Percentiles rank a stretch among this genome's conserved stretches.
phyloP scores from a whole-genome alignment of 2,888 invertebrate species.

The Patella ulyssiponensis region DNA sequence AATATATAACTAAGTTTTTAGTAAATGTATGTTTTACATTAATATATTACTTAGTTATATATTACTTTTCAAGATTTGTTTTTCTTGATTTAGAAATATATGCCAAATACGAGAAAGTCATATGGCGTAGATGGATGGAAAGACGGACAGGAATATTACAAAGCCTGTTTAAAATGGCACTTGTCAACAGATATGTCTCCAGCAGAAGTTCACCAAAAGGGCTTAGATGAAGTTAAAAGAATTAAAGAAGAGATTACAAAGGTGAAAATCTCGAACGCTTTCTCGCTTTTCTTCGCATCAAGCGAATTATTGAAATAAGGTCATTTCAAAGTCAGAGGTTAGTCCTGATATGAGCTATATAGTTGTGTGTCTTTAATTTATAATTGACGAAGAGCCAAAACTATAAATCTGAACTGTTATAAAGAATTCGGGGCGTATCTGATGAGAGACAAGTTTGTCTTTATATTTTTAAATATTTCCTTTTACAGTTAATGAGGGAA shows the following conservation, averaged over 20 bases:
- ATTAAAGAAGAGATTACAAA: constrained; percentile 53
- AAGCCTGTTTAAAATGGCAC: constrained; percentile 63
- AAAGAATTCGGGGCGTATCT: no score
- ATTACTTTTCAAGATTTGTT: neutral
- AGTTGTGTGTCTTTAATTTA: no score
- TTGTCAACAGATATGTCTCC: constrained; percentile 58
- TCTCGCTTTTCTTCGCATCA: no score
- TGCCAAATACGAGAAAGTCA: constrained; percentile 49
- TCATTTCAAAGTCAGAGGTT: no score
- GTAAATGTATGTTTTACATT: neutral
- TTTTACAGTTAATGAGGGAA: constrained; percentile 15
- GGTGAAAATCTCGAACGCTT: constrained; percentile 29
- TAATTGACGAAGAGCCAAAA: no score
- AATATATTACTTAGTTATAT: neutral
- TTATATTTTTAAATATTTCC: neutral
- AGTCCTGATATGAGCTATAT: no score
- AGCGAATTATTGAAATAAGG: no score
- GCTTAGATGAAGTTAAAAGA: constrained; percentile 63
- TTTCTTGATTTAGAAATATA: constrained; percentile 49
- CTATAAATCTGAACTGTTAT: no score
- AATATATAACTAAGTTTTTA: neutral
- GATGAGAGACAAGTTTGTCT: no score
- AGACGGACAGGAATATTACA: constrained; percentile 54
- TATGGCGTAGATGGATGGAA: constrained; percentile 53
- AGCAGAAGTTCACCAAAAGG: constrained; percentile 65